Percentiles rank a stretch among this genome's conserved stretches.
Conservation (phyloP, 1,140 invertebrate species). For the Oedothorax gibbosus region DNA sequence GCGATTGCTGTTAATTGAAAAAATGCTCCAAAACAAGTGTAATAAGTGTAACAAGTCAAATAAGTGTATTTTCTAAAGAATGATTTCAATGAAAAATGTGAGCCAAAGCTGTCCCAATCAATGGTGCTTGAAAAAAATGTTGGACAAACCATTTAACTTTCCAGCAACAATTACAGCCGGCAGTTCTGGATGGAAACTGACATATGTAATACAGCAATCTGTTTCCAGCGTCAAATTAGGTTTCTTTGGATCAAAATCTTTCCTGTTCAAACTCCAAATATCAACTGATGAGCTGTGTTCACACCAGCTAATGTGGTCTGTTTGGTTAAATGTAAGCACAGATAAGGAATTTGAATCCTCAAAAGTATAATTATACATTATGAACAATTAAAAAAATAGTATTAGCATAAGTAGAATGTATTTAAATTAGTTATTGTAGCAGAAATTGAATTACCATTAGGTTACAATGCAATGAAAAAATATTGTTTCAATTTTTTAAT, state of each 20-base stretch:
- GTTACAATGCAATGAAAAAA: too few relatives aligned
- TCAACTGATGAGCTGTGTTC: constrained; percentile 48
- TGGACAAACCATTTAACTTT: constrained; percentile 58
- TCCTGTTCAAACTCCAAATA: constrained; percentile 60
- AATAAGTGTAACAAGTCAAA: too few relatives aligned
- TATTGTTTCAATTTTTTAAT: too few relatives aligned
- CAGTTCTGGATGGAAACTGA: constrained; percentile 56
- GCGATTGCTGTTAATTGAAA: too few relatives aligned
- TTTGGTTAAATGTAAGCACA: constrained; percentile 20
- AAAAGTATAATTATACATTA: background rate
- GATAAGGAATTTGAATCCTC: constrained; percentile 5
- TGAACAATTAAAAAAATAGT: background rate
- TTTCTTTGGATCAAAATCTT: constrained; percentile 51
- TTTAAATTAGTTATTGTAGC: background rate
- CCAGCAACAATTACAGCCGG: constrained; percentile 58
- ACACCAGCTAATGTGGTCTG: constrained; percentile 58
- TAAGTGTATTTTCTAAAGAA: too few relatives aligned
- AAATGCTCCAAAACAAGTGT: too few relatives aligned
- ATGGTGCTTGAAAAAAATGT: background rate
- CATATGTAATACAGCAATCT: constrained; percentile 57
- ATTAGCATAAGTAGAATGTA: background rate
- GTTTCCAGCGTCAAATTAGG: constrained; percentile 58
- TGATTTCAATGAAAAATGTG: too few relatives aligned
- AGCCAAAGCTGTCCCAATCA: background rate
- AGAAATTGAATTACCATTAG: too few relatives aligned